A percentile compares a stretch with the other conserved stretches of the same genome.
phyloP scores from a whole-genome alignment of 2,888 invertebrate genomes.

The Drosophila macrospina region DNA sequence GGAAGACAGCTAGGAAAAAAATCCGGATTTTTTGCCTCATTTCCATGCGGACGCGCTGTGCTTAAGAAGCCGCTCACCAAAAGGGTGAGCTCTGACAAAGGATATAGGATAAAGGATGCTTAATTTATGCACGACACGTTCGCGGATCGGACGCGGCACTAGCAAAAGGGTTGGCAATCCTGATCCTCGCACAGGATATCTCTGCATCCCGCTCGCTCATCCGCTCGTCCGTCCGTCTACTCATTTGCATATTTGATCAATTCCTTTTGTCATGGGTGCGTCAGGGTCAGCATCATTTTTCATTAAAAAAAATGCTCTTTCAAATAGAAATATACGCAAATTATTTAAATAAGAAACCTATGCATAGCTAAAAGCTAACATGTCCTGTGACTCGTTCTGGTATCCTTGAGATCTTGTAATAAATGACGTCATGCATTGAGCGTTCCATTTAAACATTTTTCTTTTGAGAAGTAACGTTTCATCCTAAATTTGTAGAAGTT shows the following conservation, averaged over 20 bases:
- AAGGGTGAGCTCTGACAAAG: constrained; percentile 62
- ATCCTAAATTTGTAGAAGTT: not conserved
- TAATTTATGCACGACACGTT: constrained; percentile 82
- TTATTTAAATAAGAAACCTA: constrained; percentile 61
- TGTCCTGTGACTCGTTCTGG: constrained; percentile 3
- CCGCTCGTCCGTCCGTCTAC: constrained; percentile 18
- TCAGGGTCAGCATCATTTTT: constrained; percentile 75
- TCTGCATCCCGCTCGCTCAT: constrained; percentile 39
- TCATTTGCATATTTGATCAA: constrained; percentile 81
- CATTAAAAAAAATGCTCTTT: constrained; percentile 65
- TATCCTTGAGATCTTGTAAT: constrained; percentile 1
- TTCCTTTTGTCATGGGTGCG: constrained; percentile 62
- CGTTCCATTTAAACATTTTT: too few relatives aligned
- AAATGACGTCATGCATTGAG: too few relatives aligned
- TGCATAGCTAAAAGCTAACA: constrained; percentile 33
- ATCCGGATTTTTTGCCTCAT: constrained; percentile 83
- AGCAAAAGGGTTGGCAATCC: constrained; percentile 63
- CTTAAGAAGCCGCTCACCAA: constrained; percentile 58
- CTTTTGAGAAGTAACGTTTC: too few relatives aligned
- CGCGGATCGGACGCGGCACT: constrained; percentile 68
- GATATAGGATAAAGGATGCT: constrained; percentile 50
- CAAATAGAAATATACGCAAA: constrained; percentile 69
- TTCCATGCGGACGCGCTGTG: constrained; percentile 78
- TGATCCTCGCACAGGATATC: constrained; percentile 69
- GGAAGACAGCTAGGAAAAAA: constrained; percentile 71